Conservation (phyloP, 2,797 vertebrate species). For the Arctocebus calabarensis region DNA sequence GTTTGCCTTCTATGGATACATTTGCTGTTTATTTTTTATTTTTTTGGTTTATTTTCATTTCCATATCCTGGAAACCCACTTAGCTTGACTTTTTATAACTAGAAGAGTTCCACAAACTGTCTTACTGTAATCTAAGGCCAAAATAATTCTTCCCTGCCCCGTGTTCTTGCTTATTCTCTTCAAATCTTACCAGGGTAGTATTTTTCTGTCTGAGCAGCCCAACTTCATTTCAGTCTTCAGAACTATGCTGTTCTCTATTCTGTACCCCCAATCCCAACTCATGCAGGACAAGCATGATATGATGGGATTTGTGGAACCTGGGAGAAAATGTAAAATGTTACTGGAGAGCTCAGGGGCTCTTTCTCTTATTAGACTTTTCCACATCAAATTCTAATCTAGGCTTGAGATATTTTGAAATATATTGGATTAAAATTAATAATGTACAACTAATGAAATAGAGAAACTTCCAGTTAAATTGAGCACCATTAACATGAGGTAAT, state of each 20-base stretch:
- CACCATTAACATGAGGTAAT: background rate
- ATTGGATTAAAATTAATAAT: conserved; percentile 51
- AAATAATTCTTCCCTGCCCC: background rate
- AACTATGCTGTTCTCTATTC: background rate
- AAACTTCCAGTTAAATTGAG: conserved; percentile 13
- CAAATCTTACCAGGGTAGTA: background rate
- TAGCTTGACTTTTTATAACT: background rate
- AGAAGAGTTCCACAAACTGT: background rate
- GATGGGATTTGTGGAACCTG: background rate
- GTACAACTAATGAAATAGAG: conserved; percentile 36
- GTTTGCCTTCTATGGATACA: background rate
- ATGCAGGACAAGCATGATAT: background rate
- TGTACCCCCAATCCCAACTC: background rate
- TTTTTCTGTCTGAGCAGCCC: background rate
- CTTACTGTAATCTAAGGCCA: background rate
- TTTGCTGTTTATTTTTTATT: background rate
- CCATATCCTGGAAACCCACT: background rate
- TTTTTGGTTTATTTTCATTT: background rate
- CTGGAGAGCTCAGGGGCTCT: background rate
- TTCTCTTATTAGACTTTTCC: background rate
- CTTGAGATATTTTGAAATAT: conserved; percentile 15
- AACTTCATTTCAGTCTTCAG: background rate
- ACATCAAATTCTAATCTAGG: conserved; percentile 39
- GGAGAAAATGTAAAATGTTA: background rate
- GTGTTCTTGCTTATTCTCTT: conserved; percentile 18